Evolutionary conservation across 2,797 vertebrate species (phyloP), one percentile per base, ranked within the genome.

Genomic region (Holocentrus rufus): DNA sequence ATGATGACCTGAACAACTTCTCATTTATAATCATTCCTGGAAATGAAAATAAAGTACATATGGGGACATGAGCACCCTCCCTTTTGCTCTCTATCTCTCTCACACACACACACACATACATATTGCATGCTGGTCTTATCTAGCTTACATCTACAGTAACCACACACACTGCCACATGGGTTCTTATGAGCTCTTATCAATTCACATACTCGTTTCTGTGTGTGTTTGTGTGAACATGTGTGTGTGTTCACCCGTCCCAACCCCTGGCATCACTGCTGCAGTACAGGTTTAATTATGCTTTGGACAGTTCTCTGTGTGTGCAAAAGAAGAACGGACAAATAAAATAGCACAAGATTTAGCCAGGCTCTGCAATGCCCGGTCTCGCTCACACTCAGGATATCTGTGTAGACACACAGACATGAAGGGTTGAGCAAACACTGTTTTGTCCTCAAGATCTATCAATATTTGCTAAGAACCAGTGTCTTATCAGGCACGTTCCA

Each of bases 381-480:
- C 62, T 74, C 53, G 73, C 52, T 57, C 14, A 22, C 42, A 36
- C 54, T 60, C 25, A 56, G 44, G 59, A 14, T 59, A 56, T 77
- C 63, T 54, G 42, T 23, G 72, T 46, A 69, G 8, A 58, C 67
- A 71, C 3, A 15, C 36, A 72, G 44, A 69, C 25, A 46, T 17
- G 31, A 68, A 18, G 1, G 18, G 22, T 22, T 59, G 36, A 74
- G 23, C 65, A 56, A 52, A 56, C 5, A 7, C 22, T 44, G 64
- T 73, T 76, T 69, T 66, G 57, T 73, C 63, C 62, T 55, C 46
- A 42, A 17, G 27, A 65, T 39, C 56, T 69, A 63, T 59, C 44
- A 5, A 13, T 63, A 53, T 69, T 73, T 34, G 69, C 64, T 52
- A 7, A 63, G 76, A 76, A 44, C 70, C 79, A 44, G 30, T 46